Conservation (phyloP, 2,113 vertebrate genomes). For the Phoenicopterus ruber region DNA sequence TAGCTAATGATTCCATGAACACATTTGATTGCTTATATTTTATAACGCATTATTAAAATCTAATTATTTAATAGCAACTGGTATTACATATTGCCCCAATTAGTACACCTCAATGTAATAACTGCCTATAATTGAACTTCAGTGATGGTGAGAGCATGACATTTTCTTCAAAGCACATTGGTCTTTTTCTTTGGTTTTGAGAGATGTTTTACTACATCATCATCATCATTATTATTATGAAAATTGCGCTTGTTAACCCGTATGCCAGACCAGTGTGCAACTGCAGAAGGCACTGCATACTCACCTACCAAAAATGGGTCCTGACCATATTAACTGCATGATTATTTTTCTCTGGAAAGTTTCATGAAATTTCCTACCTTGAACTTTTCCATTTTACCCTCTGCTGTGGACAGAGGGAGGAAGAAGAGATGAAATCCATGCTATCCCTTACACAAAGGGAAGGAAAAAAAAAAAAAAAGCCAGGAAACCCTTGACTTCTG, state of each 20-base stretch:
- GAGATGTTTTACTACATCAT: not conserved
- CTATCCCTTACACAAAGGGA: not conserved
- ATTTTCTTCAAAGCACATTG: not conserved
- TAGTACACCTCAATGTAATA: not conserved
- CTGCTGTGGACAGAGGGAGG: not conserved
- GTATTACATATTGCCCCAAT: not conserved
- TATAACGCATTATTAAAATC: not conserved
- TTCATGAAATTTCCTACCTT: not conserved
- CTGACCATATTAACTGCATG: not conserved
- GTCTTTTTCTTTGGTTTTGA: not conserved
- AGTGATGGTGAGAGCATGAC: rapidly evolving
- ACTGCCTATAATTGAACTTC: not conserved
- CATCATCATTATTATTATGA: not conserved
- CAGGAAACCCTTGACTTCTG: not conserved
- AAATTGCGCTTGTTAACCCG: not conserved
- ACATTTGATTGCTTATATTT: not conserved
- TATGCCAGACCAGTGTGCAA: not conserved
- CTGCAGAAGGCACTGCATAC: not conserved
- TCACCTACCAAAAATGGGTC: not conserved
- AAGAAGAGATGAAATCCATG: not conserved
- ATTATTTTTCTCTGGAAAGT: not conserved
- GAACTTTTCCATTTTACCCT: not conserved
- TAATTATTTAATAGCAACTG: not conserved
- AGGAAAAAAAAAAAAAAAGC: not conserved
- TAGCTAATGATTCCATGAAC: not conserved